A percentile compares a stretch with the other conserved stretches of the same genome.
phyloP scores from a whole-genome alignment of 2,113 vertebrate genomes.

The Nymphicus hollandicus region DNA sequence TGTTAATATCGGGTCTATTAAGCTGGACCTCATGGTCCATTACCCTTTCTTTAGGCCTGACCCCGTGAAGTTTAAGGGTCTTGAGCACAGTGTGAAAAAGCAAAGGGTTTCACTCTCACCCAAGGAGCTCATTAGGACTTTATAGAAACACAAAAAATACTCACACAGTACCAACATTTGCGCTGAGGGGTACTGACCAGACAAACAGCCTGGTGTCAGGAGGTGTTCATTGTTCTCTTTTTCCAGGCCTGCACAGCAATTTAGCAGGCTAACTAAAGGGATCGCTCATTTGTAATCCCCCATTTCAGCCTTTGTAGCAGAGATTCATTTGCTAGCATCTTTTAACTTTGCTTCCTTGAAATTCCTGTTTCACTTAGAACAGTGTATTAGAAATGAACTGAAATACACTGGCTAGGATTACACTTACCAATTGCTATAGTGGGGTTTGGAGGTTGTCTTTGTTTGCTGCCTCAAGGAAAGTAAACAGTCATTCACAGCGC shows the following conservation, averaged over 20 bases:
- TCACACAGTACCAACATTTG: conserved; percentile 90
- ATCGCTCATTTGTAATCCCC: conserved; percentile 73
- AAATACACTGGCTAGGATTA: background rate
- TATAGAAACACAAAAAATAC: conserved; percentile 94
- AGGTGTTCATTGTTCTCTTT: conserved; percentile 82
- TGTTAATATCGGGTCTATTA: conserved; percentile 85
- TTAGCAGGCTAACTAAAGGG: conserved; percentile 65
- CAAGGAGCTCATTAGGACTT: conserved; percentile 97
- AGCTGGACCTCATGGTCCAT: conserved; percentile 87
- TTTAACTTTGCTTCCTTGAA: conserved; percentile 48
- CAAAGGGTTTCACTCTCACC: conserved; percentile 87
- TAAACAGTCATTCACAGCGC: background rate
- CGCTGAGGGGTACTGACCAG: conserved; percentile 84
- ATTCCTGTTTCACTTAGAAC: conserved; percentile 25
- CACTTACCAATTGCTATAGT: background rate
- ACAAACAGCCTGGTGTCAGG: conserved; percentile 92
- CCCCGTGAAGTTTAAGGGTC: conserved; percentile 90
- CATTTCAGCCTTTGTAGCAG: conserved; percentile 66
- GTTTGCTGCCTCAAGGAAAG: conserved; percentile 19
- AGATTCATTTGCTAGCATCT: conserved; percentile 66
- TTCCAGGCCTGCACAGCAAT: conserved; percentile 71
- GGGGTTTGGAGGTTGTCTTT: conserved; percentile 11
- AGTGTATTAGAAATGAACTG: conserved; percentile 13
- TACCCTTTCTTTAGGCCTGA: conserved; percentile 88
- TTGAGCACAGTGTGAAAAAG: conserved; percentile 90